Conservation (phyloP, 2,888 invertebrate species). For the Arrhopalites spinosus region DNA sequence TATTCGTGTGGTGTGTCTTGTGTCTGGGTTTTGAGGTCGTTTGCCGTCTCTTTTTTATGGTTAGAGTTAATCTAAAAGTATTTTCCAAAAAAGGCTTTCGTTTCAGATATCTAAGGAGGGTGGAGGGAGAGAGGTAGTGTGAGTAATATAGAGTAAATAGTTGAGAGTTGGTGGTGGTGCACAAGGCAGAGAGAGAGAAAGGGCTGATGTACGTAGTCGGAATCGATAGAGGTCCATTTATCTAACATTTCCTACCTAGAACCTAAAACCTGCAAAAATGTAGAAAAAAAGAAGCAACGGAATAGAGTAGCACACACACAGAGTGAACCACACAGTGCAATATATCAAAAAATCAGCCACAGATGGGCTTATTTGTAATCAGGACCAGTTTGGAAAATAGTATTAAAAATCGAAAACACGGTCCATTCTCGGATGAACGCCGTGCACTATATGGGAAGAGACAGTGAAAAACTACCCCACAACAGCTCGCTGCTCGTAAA, state of each 20-base stretch:
- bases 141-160: too few species aligned
- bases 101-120: too few species aligned
- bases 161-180: too few species aligned
- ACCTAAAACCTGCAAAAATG: background rate
- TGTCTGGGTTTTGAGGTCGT: too few species aligned
- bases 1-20: too few species aligned
- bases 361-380: constrained; percentile 57
- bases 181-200: background rate
- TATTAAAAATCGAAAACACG: constrained; percentile 54
- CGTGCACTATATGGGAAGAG: constrained; percentile 50
- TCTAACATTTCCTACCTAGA: too few species aligned
- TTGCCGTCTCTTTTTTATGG: too few species aligned
- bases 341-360: constrained; percentile 57
- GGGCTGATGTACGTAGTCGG: background rate
- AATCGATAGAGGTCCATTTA: background rate
- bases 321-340: constrained; percentile 43
- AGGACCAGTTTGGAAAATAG: constrained; percentile 55
- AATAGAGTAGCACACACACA: background rate
- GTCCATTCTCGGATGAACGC: constrained; percentile 44
- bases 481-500: constrained; percentile 57
- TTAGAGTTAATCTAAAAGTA: too few species aligned
- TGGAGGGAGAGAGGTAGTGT: too few species aligned
- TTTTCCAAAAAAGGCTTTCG: too few species aligned
- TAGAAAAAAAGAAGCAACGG: too few species aligned
- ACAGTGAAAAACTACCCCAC: constrained; percentile 56